phyloP scores from a whole-genome alignment of 92 coral and sea anemone genomes.

The Virgularia gustaviana region DNA sequence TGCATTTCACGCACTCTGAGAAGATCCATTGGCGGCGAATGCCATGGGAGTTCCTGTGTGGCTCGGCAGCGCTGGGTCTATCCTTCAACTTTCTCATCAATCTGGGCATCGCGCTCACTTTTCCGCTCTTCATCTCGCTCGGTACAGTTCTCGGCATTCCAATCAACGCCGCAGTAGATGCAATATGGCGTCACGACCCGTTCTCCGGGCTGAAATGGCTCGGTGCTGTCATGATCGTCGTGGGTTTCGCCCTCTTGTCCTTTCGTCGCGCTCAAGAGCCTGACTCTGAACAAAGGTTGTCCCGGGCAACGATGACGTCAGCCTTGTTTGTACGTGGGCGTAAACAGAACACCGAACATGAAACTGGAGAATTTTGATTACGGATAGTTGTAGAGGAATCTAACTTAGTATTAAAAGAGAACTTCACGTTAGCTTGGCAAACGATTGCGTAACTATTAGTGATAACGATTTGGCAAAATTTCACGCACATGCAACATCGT shows the following conservation, averaged over 20 bases:
- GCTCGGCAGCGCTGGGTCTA: slow-evolving; percentile 54
- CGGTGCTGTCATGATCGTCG: slow-evolving; percentile 64
- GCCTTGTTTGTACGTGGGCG: slow-evolving; percentile 5
- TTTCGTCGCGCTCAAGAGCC: slow-evolving; percentile 44
- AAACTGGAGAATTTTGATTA: no score
- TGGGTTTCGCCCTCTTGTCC: slow-evolving; percentile 64
- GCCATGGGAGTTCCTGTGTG: slow-evolving; percentile 77
- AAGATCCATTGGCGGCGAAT: slow-evolving; percentile 59
- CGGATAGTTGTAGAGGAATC: no score
- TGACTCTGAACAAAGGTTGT: background rate
- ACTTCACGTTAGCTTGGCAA: no score
- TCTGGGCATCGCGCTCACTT: slow-evolving; percentile 84
- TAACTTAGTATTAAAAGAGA: no score
- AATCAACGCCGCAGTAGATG: slow-evolving; percentile 71
- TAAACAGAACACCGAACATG: no score
- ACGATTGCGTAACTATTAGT: no score
- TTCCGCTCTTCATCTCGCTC: slow-evolving; percentile 79
- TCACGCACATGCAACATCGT: no score
- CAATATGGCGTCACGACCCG: slow-evolving; percentile 58
- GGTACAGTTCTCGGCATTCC: slow-evolving; percentile 92
- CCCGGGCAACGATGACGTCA: background rate
- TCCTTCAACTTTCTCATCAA: slow-evolving; percentile 70
- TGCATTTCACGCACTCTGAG: slow-evolving; percentile 69
- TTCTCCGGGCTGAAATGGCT: slow-evolving; percentile 61
- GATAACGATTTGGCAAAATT: no score